Percentiles rank a stretch among this genome's conserved stretches.
These are phyloP conservation scores for Daubentonia madagascariensis DNA, from an alignment of 2,113 vertebrate genomes.

Conservation along the genomic window DNA sequence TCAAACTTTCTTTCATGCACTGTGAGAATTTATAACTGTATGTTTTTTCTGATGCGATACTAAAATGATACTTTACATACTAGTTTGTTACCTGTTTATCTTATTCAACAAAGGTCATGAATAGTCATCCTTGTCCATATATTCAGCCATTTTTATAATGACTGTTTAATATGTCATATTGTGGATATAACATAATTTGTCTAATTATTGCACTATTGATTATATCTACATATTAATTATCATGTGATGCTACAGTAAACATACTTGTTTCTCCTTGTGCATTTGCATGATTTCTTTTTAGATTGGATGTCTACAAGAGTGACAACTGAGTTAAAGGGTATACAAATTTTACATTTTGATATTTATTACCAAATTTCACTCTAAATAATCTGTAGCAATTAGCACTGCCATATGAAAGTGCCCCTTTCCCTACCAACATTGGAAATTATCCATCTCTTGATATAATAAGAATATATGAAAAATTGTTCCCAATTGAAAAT, in stretches of 20 bases:
- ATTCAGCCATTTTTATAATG: background rate
- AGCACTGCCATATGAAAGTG: background rate
- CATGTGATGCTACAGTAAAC: background rate
- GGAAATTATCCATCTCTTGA: background rate
- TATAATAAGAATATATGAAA: background rate
- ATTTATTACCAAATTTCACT: background rate
- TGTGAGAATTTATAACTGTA: background rate
- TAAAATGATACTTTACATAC: background rate
- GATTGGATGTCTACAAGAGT: background rate
- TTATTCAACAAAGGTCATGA: background rate
- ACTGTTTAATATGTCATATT: background rate
- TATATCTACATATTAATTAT: background rate
- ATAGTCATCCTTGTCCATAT: background rate
- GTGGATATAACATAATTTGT: background rate
- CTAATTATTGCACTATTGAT: background rate
- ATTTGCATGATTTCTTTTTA: background rate
- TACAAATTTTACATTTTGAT: background rate
- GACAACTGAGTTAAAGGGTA: background rate
- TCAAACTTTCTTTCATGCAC: no score
- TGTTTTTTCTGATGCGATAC: background rate
- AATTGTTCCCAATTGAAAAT: background rate
- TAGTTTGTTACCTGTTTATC: background rate
- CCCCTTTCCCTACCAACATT: background rate
- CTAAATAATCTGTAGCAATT: background rate
- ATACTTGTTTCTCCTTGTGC: background rate